These are phyloP conservation scores for Pimephales promelas DNA, from an alignment of 2,113 vertebrate species.

Conservation along the genomic window DNA sequence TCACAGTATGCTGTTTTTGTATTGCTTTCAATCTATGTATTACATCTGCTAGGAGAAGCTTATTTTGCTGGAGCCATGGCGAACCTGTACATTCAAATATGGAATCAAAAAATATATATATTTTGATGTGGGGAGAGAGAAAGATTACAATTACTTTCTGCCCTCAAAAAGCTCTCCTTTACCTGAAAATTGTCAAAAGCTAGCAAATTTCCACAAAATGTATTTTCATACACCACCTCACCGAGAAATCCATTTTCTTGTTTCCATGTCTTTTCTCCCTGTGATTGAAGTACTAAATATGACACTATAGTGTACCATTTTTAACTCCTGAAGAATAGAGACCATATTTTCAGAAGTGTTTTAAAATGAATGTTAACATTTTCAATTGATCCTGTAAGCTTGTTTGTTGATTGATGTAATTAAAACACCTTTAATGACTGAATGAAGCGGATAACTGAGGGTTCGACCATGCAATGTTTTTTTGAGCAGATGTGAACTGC, in stretches of 20 bases:
- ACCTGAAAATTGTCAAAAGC: not conserved
- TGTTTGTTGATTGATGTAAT: slow-evolving; percentile 67
- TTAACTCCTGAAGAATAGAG: slow-evolving; percentile 61
- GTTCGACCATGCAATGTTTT: not conserved
- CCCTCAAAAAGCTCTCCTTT: not conserved
- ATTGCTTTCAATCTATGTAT: slow-evolving; percentile 9
- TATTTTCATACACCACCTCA: slow-evolving; percentile 27
- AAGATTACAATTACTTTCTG: not conserved
- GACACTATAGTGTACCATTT: slow-evolving; percentile 56
- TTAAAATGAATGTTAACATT: slow-evolving; percentile 45
- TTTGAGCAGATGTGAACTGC: not conserved
- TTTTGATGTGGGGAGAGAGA: not conserved
- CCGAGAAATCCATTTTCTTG: slow-evolving; percentile 27
- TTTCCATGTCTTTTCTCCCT: slow-evolving; percentile 32
- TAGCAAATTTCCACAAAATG: slow-evolving; percentile 14
- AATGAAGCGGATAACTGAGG: not conserved
- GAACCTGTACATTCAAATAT: not conserved
- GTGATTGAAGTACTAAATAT: slow-evolving; percentile 59
- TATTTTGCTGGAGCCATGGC: not conserved
- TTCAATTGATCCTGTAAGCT: slow-evolving; percentile 54
- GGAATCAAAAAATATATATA: not conserved
- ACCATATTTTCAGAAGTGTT: slow-evolving; percentile 69
- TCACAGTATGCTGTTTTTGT: not conserved
- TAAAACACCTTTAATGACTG: slow-evolving; percentile 59
- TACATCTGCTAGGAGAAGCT: not conserved